These are phyloP conservation scores for Drosophila repletoides DNA, from an alignment of 1,140 invertebrate genomes.

Conservation along the genomic window DNA sequence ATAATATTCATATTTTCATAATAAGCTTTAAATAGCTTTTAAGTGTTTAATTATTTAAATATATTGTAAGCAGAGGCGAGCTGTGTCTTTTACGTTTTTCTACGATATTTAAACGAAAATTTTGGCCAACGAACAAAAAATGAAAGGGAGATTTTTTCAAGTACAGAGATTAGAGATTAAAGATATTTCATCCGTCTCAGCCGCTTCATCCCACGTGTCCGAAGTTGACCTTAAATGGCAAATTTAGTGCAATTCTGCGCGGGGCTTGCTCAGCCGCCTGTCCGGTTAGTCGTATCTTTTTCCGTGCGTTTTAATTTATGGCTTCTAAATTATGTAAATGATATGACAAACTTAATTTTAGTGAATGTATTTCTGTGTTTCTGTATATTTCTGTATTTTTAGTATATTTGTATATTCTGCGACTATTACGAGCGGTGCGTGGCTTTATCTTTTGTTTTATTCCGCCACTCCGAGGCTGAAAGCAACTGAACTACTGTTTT, in stretches of 20 bases:
- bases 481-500: too few species aligned
- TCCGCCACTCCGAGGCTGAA: slow-evolving; percentile 35
- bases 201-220: neutral
- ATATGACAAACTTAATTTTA: slow-evolving; percentile 67
- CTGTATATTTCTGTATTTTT: slow-evolving; percentile 8
- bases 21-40: too few species aligned
- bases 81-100: too few species aligned
- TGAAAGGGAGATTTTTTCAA: too few species aligned
- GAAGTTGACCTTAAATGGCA: slow-evolving; percentile 4
- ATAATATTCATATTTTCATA: neutral
- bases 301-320: slow-evolving; percentile 68
- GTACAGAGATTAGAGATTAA: too few species aligned
- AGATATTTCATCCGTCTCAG: neutral
- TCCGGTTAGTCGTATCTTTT: slow-evolving; percentile 33
- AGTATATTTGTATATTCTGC: slow-evolving; percentile 5
- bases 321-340: slow-evolving; percentile 76
- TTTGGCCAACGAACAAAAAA: neutral
- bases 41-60: too few species aligned
- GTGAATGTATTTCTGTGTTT: slow-evolving; percentile 62
- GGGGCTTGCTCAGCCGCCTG: slow-evolving; percentile 15
- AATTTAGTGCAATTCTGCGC: slow-evolving; percentile 28
- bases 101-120: too few species aligned
- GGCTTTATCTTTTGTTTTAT: slow-evolving; percentile 27
- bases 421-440: slow-evolving; percentile 34
- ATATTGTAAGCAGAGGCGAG: too few species aligned